Evolutionary conservation across 1,140 invertebrate species (phyloP).

Genomic region (Eumeta japonica): DNA sequence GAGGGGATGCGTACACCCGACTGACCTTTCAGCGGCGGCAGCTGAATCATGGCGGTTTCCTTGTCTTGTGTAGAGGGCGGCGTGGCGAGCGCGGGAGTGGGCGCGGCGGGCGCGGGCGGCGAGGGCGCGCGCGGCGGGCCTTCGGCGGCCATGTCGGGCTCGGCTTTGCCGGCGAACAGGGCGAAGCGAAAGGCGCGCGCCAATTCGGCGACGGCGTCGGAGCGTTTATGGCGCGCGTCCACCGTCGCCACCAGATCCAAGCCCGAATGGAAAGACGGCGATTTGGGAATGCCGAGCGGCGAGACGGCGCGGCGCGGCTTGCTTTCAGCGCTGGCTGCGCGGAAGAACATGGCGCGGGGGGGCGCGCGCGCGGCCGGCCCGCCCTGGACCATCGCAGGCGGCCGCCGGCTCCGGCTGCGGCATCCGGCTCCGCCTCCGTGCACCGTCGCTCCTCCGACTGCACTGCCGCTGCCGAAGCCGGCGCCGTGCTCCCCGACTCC

Average conservation of each 20-base stretch:
- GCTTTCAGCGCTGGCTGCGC: constrained; percentile 46
- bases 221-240: constrained; percentile 47
- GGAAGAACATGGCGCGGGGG: constrained; percentile 50
- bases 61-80: constrained; percentile 40
- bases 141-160: constrained; percentile 39
- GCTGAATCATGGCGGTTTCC: constrained; percentile 47
- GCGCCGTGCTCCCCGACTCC: constrained; percentile 11
- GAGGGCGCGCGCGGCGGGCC: constrained; percentile 38
- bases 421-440: constrained; percentile 44
- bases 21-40: constrained; percentile 53
- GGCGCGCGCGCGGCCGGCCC: constrained; percentile 50
- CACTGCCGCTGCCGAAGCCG: constrained; percentile 27
- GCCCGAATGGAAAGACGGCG: constrained; percentile 80
- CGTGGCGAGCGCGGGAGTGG: constrained; percentile 28
- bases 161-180: constrained; percentile 23
- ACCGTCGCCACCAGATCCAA: constrained; percentile 71
- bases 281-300: constrained; percentile 73
- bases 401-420: constrained; percentile 40
- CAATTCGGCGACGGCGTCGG: constrained; percentile 52
- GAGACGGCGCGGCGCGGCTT: constrained; percentile 56
- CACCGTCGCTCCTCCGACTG: constrained; percentile 40
- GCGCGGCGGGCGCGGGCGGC: constrained; percentile 40
- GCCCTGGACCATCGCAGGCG: constrained; percentile 55
- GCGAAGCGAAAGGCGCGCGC: constrained; percentile 52
- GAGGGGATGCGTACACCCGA: no score